Evolutionary conservation across 2,113 vertebrate species (phyloP).

Genomic region (Limanda limanda): DNA sequence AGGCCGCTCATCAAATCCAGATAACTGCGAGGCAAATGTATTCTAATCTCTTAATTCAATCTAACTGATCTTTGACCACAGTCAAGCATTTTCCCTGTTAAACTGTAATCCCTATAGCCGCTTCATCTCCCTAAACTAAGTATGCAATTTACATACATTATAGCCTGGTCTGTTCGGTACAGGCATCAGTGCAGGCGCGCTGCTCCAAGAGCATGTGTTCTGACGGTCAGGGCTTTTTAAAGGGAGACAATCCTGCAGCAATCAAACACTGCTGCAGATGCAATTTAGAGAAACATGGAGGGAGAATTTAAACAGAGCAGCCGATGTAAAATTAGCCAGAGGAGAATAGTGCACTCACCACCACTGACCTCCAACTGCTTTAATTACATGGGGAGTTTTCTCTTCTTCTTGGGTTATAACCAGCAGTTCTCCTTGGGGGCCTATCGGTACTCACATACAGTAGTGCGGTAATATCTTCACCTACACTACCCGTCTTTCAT

Average conservation of each 20-base stretch:
- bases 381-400: conserved; percentile 78
- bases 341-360: conserved; percentile 63
- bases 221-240: conserved; percentile 59
- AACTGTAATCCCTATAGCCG: conserved; percentile 73
- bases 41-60: conserved; percentile 82
- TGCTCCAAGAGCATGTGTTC: conserved; percentile 40
- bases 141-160: conserved; percentile 81
- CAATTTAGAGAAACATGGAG: conserved; percentile 70
- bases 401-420: conserved; percentile 73
- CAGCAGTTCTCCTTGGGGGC: conserved; percentile 55
- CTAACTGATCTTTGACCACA: conserved; percentile 79
- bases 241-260: conserved; percentile 59
- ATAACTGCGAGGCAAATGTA: conserved; percentile 73
- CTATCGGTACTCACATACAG: conserved; percentile 41
- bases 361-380: conserved; percentile 73
- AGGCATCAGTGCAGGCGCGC: conserved; percentile 38
- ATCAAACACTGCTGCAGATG: conserved; percentile 67
- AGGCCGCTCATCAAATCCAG: conserved; percentile 65
- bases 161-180: conserved; percentile 51
- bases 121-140: conserved; percentile 75
- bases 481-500: conserved; percentile 8
- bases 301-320: conserved; percentile 62
- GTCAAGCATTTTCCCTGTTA: conserved; percentile 74
- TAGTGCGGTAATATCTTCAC: conserved; percentile 55
- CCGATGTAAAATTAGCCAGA: conserved; percentile 68